A percentile compares a stretch with the other conserved stretches of the same genome.
Evolutionary conservation across 2,113 vertebrate species (phyloP).

Genomic region (Platichthys stellatus): DNA sequence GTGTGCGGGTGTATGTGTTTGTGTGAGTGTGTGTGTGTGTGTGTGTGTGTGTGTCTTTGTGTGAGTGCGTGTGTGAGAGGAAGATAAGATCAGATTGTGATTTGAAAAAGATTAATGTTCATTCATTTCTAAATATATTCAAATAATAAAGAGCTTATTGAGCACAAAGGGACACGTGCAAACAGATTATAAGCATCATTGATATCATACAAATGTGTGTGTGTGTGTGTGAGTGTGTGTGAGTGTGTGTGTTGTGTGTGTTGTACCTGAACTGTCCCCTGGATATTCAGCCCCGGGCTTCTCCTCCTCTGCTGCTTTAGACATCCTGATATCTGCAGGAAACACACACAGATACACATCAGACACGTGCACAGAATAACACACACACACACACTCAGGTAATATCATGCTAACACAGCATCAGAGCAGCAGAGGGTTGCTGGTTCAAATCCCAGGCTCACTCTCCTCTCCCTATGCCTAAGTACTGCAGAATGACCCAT

Average conservation of each 20-base stretch:
- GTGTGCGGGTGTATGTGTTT: constrained; percentile 10
- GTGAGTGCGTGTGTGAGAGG: constrained; percentile 3
- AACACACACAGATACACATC: constrained; percentile 41
- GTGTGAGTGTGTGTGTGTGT: constrained; percentile 20
- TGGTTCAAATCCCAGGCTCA: not conserved
- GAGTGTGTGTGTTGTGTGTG: not conserved
- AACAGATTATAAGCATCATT: not conserved
- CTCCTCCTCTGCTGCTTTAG: constrained; percentile 82
- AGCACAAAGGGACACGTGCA: not conserved
- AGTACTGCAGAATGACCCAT: too few relatives aligned
- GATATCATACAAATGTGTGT: not conserved
- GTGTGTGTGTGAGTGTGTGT: constrained; percentile 11
- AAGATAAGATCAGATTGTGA: not conserved
- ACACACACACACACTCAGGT: constrained; percentile 15
- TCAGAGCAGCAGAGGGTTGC: not conserved
- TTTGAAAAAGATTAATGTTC: not conserved
- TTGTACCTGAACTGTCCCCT: constrained; percentile 82
- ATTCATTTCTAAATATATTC: not conserved
- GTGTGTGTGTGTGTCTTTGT: constrained; percentile 10
- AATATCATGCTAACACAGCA: not conserved
- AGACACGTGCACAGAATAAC: not conserved
- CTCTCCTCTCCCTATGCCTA: too few relatives aligned
- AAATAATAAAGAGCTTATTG: not conserved
- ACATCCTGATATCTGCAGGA: constrained; percentile 85
- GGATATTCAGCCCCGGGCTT: constrained; percentile 80